Evolutionary conservation across 2,113 vertebrate genomes (phyloP).

Genomic region (Dendropsophus ebraccatus): DNA sequence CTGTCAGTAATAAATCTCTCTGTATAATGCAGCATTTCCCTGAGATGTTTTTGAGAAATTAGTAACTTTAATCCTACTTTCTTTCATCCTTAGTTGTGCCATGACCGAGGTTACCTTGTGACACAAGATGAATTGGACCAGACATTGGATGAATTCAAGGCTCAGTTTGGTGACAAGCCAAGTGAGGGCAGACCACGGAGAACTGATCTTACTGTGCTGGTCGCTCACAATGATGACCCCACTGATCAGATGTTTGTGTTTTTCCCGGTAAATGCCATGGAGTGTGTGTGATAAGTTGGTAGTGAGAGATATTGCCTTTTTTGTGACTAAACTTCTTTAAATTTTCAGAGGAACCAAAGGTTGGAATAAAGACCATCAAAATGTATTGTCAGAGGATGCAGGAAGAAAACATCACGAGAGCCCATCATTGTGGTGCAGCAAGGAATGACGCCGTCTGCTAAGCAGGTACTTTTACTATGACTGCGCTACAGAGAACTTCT

Average conservation of each 20-base stretch:
- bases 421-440: slow-evolving; percentile 96
- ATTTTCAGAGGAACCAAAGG: slow-evolving; percentile 91
- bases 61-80: too few species aligned
- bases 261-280: slow-evolving; percentile 82
- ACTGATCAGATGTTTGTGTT: slow-evolving; percentile 99
- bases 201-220: slow-evolving; percentile 92
- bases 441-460: slow-evolving; percentile 97
- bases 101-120: slow-evolving; percentile 86
- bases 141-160: slow-evolving; percentile 94
- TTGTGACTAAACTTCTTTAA: neutral
- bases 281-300: neutral
- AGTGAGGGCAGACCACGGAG: slow-evolving; percentile 91
- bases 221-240: slow-evolving; percentile 96
- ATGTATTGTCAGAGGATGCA: slow-evolving; percentile 99
- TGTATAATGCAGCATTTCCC: too few species aligned
- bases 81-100: too few species aligned
- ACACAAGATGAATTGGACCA: slow-evolving; percentile 98
- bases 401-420: slow-evolving; percentile 96
- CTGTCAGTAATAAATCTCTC: too few species aligned
- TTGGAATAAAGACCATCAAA: slow-evolving; percentile 98
- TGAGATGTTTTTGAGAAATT: too few species aligned
- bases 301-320: too few species aligned
- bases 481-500: too few species aligned
- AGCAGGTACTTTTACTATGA: slow-evolving; percentile 78
- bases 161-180: slow-evolving; percentile 94